Evolutionary conservation across 2,113 vertebrate genomes (phyloP).

Genomic region (Gila orcuttii): DNA sequence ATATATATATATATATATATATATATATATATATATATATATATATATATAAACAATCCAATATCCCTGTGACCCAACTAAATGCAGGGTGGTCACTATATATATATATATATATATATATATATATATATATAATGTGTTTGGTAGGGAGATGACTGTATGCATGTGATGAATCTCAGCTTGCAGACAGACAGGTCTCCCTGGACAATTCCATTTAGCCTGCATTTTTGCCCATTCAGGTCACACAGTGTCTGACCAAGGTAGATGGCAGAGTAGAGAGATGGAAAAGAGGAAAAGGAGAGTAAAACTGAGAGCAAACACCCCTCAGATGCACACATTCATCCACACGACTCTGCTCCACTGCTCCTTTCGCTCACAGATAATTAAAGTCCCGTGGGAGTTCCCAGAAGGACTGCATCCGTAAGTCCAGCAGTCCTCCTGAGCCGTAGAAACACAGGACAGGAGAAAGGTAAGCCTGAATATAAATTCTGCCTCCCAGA

Average conservation of each 20-base stretch:
- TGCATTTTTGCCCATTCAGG: constrained; percentile 52
- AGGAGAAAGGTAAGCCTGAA: background rate
- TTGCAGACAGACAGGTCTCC: constrained; percentile 31
- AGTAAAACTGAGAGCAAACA: constrained; percentile 1
- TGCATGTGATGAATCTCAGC: constrained; percentile 3
- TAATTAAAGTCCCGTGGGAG: constrained; percentile 55
- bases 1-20: too few species aligned
- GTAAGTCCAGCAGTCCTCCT: constrained; percentile 28
- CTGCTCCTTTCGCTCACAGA: constrained; percentile 17
- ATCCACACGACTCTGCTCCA: constrained; percentile 1
- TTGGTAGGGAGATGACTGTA: too few species aligned
- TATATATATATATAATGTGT: too few species aligned
- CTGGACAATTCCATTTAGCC: constrained; percentile 36
- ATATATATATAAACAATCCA: too few species aligned
- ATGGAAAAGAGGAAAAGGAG: background rate
- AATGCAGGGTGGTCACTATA: too few species aligned
- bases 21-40: too few species aligned
- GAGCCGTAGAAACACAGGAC: background rate
- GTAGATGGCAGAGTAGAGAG: background rate
- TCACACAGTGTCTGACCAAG: constrained; percentile 46
- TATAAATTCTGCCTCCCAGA: constrained; percentile 40
- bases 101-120: too few species aligned
- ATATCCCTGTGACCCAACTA: too few species aligned
- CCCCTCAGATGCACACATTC: constrained; percentile 22
- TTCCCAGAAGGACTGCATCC: constrained; percentile 40